Conservation (phyloP, 2,113 vertebrate species). For the Campylorhamphus procurvoides region DNA sequence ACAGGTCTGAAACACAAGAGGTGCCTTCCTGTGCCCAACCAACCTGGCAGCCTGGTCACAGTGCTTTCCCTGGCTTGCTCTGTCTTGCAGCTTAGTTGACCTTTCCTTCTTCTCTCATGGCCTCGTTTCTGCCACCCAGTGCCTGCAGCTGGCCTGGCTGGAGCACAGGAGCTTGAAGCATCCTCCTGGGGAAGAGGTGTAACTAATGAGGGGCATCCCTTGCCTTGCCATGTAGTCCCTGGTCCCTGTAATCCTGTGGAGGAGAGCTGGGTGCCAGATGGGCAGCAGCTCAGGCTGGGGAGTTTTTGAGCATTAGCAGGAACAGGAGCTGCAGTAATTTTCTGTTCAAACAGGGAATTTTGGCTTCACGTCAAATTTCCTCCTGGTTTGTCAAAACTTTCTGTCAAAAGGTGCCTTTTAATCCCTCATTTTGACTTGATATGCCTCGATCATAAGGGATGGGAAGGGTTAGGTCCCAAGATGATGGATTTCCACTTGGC, state of each 20-base stretch:
- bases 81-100: not conserved
- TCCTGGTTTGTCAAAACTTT: not conserved
- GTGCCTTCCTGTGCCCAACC: not conserved
- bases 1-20: not conserved
- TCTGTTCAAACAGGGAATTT: not conserved
- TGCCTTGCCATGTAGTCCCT: not conserved
- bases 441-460: not conserved
- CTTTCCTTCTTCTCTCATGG: not conserved
- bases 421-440: not conserved
- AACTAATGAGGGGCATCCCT: not conserved
- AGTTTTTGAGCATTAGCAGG: not conserved
- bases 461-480: not conserved
- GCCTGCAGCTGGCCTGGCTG: not conserved
- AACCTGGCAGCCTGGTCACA: not conserved
- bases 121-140: rapidly evolving
- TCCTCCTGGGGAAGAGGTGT: not conserved
- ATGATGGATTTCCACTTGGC: not conserved
- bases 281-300: not conserved
- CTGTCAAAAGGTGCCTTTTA: not conserved
- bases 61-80: not conserved
- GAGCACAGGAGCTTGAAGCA: not conserved
- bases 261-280: not conserved
- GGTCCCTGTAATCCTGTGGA: not conserved
- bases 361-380: not conserved
- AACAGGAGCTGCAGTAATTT: not conserved